Base-by-base conservation (phyloP, 2,797 vertebrate species). In the Echiichthys vipera region DNA sequence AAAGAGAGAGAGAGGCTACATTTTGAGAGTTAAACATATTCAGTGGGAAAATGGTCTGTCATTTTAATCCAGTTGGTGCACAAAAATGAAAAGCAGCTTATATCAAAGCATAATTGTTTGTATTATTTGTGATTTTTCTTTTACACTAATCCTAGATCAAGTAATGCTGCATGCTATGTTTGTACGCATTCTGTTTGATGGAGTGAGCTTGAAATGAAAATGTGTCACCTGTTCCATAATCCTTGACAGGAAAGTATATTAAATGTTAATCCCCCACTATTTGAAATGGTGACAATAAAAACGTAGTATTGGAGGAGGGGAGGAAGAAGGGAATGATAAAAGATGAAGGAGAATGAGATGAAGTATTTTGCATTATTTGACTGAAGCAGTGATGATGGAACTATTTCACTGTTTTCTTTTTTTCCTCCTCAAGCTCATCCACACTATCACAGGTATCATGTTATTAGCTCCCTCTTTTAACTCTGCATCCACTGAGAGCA, bases 201-300 rank as follows among this genome's bases (percentile, higher is more conserved):
- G 40, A 73, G 61, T 61, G 68, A 81, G 62, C 58, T 71, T 46
- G 45, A 78, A 89, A 92, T 89, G 74, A 85, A 89, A 91, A 78
- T 75, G 79, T 85, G 86, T 92, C 85, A 92, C 89, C 89, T 92
- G 86, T 75, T 81, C 64, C n/a, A 22, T 90, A 93, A 94, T 91
- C 91, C 88, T 65, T 71, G 63, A 62, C 71, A 81, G 71, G 55
- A 68, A 77, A 91, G 82, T 84, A 83, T 90, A 92, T 91, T 84
- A 90, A 91, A 90, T 87, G 45, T 84, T 91, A 91, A 93, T 91
- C 90, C 87, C 68, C 75, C 53, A 68, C 80, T 79, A 89, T 89
- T 81, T 84, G 56, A 84, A 83, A 85, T 67, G 56, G 77, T 80
- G 73, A 84, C 73, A 81, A 84, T 74, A 27, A 59, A 57, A 65